Percentiles rank a stretch among this genome's conserved stretches.
Evolutionary conservation across 2,888 invertebrate genomes (phyloP).

Genomic region (Scaptomyza polygonia): DNA sequence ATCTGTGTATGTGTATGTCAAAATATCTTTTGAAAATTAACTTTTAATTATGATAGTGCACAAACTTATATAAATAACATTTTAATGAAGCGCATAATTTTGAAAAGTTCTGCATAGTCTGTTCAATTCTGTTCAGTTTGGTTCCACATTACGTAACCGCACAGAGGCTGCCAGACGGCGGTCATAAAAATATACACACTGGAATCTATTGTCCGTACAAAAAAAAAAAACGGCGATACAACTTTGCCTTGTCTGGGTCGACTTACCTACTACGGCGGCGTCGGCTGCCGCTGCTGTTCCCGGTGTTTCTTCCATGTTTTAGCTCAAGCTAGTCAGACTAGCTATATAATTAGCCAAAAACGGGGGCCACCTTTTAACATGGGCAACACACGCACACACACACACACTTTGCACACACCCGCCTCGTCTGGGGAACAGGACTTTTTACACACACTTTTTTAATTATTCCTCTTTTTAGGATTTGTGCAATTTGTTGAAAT

Average conservation of each 20-base stretch:
- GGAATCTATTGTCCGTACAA: constrained; percentile 53
- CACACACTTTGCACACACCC: constrained; percentile 19
- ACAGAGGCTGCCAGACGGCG: constrained; percentile 41
- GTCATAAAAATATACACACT: constrained; percentile 68
- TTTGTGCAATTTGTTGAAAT: constrained; percentile 45
- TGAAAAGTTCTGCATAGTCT: constrained; percentile 52
- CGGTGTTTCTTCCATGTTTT: constrained; percentile 67
- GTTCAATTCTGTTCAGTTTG: constrained; percentile 14
- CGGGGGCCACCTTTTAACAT: constrained; percentile 63
- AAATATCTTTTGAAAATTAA: constrained; percentile 18
- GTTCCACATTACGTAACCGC: constrained; percentile 70
- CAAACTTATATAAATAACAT: constrained; percentile 15
- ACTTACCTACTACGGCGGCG: constrained; percentile 57
- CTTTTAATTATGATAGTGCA: constrained; percentile 34
- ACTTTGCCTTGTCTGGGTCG: constrained; percentile 35
- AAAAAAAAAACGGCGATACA: constrained; percentile 30
- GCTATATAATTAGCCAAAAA: constrained; percentile 73
- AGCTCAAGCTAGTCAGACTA: constrained; percentile 58
- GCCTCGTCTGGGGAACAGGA: constrained; percentile 31
- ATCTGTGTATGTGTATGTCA: too few species aligned
- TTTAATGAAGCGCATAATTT: constrained; percentile 54
- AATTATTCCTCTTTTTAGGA: constrained; percentile 26
- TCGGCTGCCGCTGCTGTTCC: constrained; percentile 38
- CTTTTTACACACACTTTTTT: constrained; percentile 26
- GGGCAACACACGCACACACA: constrained; percentile 34